A percentile compares a stretch with the other conserved stretches of the same genome.
phyloP scores from a whole-genome alignment of 1,140 invertebrate genomes.

The Drosophila parvula region DNA sequence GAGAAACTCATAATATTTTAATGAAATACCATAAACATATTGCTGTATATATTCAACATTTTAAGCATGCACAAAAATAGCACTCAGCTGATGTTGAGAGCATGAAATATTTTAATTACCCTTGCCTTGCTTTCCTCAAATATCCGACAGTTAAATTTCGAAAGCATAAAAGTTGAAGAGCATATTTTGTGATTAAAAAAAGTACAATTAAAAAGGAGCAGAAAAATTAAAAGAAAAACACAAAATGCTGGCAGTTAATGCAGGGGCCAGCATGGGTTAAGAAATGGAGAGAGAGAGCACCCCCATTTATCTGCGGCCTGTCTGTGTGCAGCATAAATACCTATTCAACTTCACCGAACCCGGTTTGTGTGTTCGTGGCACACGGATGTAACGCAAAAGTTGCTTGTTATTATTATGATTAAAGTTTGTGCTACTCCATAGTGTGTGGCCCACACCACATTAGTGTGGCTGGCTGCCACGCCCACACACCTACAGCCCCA shows the following conservation, averaged over 20 bases:
- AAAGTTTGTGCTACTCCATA: conserved; percentile 58
- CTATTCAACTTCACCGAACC: conserved; percentile 36
- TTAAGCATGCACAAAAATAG: background rate
- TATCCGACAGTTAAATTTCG: conserved; percentile 4
- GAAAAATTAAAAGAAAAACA: conserved; percentile 15
- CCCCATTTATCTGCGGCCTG: conserved; percentile 33
- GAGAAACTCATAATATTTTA: background rate
- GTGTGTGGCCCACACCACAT: conserved; percentile 44
- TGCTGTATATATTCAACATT: background rate
- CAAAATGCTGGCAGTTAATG: conserved; percentile 22
- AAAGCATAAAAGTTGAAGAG: conserved; percentile 9
- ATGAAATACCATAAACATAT: background rate
- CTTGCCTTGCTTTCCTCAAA: background rate
- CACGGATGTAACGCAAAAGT: conserved; percentile 71
- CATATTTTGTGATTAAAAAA: conserved; percentile 19
- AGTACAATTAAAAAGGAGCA: conserved; percentile 4
- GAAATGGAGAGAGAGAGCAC: background rate
- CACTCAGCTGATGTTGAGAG: background rate
- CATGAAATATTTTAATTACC: conserved; percentile 12
- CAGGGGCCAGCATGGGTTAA: conserved; percentile 11
- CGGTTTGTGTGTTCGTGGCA: conserved; percentile 32
- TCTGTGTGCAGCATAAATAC: conserved; percentile 44
- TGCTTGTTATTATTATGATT: conserved; percentile 79
- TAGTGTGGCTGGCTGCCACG: conserved; percentile 52
- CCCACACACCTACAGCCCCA: background rate